These are phyloP conservation scores for Nemotelus nigrinus DNA, from an alignment of 2,888 invertebrate genomes.

Conservation along the genomic window DNA sequence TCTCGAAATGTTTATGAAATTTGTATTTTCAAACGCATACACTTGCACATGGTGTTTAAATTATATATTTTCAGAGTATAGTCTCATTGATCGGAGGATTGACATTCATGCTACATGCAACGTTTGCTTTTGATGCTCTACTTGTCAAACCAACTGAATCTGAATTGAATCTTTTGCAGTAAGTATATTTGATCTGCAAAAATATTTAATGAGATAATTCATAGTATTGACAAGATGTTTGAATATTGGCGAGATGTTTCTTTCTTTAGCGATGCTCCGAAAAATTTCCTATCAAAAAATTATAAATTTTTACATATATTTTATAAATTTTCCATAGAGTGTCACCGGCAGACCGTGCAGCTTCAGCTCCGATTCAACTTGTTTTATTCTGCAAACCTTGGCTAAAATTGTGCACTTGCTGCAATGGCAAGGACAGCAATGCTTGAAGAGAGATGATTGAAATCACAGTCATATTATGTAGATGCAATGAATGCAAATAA, in stretches of 20 bases:
- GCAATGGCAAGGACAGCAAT: not conserved
- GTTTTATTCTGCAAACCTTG: slow-evolving; percentile 21
- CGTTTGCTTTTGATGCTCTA: slow-evolving; percentile 56
- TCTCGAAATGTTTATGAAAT: no score
- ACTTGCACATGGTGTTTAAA: not conserved
- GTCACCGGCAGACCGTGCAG: slow-evolving; percentile 31
- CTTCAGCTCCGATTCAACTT: slow-evolving; percentile 19
- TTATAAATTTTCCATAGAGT: slow-evolving; percentile 6
- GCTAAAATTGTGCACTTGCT: not conserved
- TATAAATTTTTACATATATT: not conserved
- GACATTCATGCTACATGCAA: slow-evolving; percentile 32
- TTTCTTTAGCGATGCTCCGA: no score
- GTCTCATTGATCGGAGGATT: slow-evolving; percentile 25
- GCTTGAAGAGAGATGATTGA: not conserved
- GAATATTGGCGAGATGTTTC: no score
- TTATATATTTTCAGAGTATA: slow-evolving; percentile 24
- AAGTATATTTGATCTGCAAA: not conserved
- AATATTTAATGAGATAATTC: not conserved
- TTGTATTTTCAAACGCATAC: no score
- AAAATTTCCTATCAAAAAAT: no score
- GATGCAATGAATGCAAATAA: no score
- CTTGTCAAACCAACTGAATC: slow-evolving; percentile 22
- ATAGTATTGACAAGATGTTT: not conserved
- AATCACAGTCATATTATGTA: no score
- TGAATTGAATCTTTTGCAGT: slow-evolving; percentile 19